These are phyloP conservation scores for Palloptera scutellata DNA, from an alignment of 2,888 invertebrate species.

Conservation along the genomic window DNA sequence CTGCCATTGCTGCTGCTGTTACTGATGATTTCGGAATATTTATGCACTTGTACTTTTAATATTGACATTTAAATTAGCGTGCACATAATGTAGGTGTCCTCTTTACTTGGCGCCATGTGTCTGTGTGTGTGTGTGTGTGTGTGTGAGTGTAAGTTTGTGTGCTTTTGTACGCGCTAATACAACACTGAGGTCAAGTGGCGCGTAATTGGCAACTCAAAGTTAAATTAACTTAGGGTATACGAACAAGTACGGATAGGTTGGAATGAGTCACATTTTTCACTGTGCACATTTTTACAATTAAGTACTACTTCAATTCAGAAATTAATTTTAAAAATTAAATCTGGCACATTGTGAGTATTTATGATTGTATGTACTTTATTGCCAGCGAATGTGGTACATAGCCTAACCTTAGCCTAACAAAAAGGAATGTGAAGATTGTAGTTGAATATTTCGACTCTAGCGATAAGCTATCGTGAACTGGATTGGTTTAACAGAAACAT, in stretches of 20 bases:
- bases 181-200: conserved; percentile 23
- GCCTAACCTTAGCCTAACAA: no score
- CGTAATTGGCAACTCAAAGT: conserved; percentile 28
- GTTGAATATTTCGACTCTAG: no score
- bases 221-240: conserved; percentile 25
- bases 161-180: conserved; percentile 15
- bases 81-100: neutral
- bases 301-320: no score
- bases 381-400: no score
- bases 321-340: no score
- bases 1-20: no score
- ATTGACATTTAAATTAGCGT: conserved; percentile 57
- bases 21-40: neutral
- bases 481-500: no score
- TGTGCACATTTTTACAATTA: neutral
- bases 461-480: no score
- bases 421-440: no score
- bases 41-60: conserved; percentile 39
- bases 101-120: neutral
- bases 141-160: conserved; percentile 20
- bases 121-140: neutral
- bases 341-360: no score
- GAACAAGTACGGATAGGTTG: neutral
- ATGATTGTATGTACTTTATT: no score
- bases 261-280: no score